phyloP scores from a whole-genome alignment of 53 echinoderm and acorn worm genomes.

The Zoroaster sp. region DNA sequence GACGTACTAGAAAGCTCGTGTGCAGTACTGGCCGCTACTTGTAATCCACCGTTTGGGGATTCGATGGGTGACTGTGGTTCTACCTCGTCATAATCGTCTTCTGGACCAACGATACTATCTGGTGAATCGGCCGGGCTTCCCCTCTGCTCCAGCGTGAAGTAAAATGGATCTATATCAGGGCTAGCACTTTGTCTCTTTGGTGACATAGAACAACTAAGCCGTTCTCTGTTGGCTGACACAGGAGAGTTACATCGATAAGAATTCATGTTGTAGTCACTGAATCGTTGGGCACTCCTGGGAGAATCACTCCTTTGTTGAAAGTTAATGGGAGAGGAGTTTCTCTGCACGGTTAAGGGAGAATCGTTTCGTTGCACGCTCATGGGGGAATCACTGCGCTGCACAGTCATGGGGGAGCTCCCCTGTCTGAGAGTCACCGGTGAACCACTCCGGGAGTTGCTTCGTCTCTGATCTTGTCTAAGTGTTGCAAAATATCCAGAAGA shows the following conservation, averaged over 20 bases:
- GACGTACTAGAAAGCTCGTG: slow-evolving; percentile 24
- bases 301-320: not conserved
- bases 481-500: slow-evolving; percentile 9
- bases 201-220: too few species aligned
- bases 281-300: not conserved
- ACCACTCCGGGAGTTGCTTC: not conserved
- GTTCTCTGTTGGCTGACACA: not conserved
- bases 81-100: slow-evolving; percentile 42
- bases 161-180: slow-evolving; percentile 15
- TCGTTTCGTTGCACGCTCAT: not conserved
- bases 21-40: not conserved
- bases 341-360: not conserved
- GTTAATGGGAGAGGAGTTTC: not conserved
- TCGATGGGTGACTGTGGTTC: slow-evolving; percentile 11
- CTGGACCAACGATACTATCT: not conserved
- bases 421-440: slow-evolving; percentile 2
- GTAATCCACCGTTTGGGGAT: not conserved
- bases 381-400: not conserved
- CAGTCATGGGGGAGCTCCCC: not conserved
- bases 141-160: slow-evolving; percentile 42
- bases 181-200: not conserved
- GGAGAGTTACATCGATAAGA: slow-evolving; percentile 6
- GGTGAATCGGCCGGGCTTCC: not conserved
- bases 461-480: not conserved
- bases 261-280: slow-evolving; percentile 21